Conservation (phyloP, 2,888 invertebrate species). For the Eumerus sabulonum region DNA sequence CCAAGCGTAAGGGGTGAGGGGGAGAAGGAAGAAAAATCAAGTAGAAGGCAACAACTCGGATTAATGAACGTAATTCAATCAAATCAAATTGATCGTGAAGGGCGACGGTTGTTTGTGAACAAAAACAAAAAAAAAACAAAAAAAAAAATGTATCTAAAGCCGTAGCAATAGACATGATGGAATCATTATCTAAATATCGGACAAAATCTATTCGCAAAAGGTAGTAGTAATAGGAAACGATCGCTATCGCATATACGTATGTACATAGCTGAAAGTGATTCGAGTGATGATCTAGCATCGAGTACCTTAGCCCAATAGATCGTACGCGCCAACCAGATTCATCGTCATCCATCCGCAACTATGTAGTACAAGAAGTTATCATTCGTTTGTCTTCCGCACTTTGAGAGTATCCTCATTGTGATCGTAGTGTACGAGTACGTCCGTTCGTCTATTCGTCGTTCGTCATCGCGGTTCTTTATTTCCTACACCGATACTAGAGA, state of each 20-base stretch:
- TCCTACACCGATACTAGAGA: constrained; percentile 44
- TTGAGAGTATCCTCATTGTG: constrained; percentile 36
- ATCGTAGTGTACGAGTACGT: constrained; percentile 11
- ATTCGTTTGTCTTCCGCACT: constrained; percentile 48
- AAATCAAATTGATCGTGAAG: constrained; percentile 63
- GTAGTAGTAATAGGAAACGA: no score
- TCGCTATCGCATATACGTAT: no score
- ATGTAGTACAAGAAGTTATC: constrained; percentile 2
- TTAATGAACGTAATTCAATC: constrained; percentile 63
- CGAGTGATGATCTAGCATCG: constrained; percentile 2
- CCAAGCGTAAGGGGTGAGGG: neutral
- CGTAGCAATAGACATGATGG: no score
- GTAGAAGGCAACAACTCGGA: constrained; percentile 27
- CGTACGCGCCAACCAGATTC: constrained; percentile 60
- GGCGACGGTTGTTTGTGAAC: constrained; percentile 34
- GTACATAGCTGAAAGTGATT: no score
- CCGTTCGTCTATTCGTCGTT: neutral
- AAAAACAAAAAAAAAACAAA: constrained; percentile 10
- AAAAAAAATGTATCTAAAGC: no score
- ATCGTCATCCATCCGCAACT: constrained; percentile 52
- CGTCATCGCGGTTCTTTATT: constrained; percentile 23
- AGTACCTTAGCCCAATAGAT: constrained; percentile 41
- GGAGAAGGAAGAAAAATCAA: neutral
- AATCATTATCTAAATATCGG: constrained; percentile 13
- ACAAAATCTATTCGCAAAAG: neutral